Evolutionary conservation across 2,888 invertebrate genomes (phyloP).

Genomic region (Cinara cedri): DNA sequence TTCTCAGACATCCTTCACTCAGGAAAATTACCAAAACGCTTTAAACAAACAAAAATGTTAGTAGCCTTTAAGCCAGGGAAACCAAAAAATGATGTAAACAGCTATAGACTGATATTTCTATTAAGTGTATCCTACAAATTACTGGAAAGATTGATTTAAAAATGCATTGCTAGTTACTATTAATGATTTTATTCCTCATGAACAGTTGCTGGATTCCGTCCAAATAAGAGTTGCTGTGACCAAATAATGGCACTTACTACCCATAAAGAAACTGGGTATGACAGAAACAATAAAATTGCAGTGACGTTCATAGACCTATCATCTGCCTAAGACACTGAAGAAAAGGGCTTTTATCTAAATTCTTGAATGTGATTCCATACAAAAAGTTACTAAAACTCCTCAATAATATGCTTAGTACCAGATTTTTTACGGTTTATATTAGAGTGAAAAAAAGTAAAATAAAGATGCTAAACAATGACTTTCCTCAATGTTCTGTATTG

Average conservation of each 20-base stretch:
- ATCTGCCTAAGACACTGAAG: neutral
- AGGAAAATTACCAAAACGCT: neutral
- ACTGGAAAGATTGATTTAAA: slow-evolving; percentile 19
- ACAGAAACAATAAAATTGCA: neutral
- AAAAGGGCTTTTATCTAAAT: neutral
- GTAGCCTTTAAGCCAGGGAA: slow-evolving; percentile 21
- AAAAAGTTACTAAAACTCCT: neutral
- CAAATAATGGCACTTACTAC: too few relatives aligned
- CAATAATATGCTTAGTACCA: too few relatives aligned
- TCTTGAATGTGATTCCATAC: neutral
- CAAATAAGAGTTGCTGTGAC: slow-evolving; percentile 21
- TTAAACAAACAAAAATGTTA: too few relatives aligned
- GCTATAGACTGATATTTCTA: slow-evolving; percentile 18
- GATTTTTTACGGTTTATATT: too few relatives aligned
- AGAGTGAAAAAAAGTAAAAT: too few relatives aligned
- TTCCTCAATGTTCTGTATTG: too few relatives aligned
- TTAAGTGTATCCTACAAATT: too few relatives aligned
- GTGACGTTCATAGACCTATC: neutral
- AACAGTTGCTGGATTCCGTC: slow-evolving; percentile 39
- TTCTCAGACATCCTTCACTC: too few relatives aligned
- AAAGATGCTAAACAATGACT: too few relatives aligned
- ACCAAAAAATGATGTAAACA: neutral
- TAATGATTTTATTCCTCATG: too few relatives aligned
- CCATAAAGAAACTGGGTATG: too few relatives aligned
- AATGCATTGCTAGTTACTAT: too few relatives aligned